These are phyloP conservation scores for Ichneumoninae sp. DNA, from an alignment of 2,888 invertebrate species.

Conservation along the genomic window DNA sequence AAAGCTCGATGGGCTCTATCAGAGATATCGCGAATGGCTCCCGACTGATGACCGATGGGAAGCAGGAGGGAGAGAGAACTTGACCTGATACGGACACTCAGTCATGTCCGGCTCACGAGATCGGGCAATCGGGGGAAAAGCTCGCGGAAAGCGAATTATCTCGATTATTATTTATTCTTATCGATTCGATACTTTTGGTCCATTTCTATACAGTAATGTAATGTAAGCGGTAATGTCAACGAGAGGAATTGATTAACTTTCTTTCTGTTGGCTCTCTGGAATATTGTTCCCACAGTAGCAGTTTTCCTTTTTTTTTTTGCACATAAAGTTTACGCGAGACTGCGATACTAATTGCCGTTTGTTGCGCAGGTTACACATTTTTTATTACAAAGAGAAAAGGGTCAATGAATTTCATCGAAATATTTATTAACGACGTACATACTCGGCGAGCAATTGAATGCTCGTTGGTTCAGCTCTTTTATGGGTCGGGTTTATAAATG, in stretches of 20 bases:
- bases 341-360: background rate
- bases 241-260: background rate
- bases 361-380: background rate
- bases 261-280: background rate
- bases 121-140: background rate
- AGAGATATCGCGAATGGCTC: conserved; percentile 6
- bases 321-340: background rate
- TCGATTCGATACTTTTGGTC: background rate
- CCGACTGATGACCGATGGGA: conserved; percentile 37
- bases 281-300: background rate
- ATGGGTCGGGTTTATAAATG: background rate
- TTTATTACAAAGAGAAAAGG: background rate
- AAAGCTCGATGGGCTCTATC: background rate
- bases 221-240: background rate
- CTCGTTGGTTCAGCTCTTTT: background rate
- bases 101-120: background rate
- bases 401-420: background rate
- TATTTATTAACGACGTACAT: background rate
- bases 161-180: background rate
- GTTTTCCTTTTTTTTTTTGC: background rate
- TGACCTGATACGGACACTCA: background rate
- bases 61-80: background rate
- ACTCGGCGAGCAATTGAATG: background rate
- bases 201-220: background rate
- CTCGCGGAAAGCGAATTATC: background rate